Evolutionary conservation across 2,888 invertebrate genomes (phyloP), one percentile per base, ranked within the genome.

Genomic region (Torymus auratus): DNA sequence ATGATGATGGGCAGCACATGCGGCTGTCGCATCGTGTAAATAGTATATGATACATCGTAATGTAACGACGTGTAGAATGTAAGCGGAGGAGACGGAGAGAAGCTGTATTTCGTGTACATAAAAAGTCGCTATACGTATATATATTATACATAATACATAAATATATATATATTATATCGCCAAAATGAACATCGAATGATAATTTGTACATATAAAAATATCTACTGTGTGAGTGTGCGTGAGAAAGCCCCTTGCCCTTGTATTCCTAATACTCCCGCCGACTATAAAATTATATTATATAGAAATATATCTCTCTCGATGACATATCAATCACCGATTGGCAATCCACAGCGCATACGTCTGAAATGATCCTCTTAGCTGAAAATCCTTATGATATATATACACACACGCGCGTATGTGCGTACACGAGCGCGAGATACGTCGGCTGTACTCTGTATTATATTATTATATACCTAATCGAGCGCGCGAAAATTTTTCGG

Each of bases 61-160:
- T 78, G 72, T 78, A 72, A 62, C 28, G 65, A 67, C 41, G 41
- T 73, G 52, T 71, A 78, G 58, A 52, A 68, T n/a, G 3, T 73
- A 71, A 65, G 52, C 52, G 68, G 15, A 71, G 72, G 41, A 41
- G 41, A 41, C 17, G 41, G 58, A 68, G 74, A 68, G 65, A 64
- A 74, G 65, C 61, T 80, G 69, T 67, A 76, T 80, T 77, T 64
- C 72, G 76, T 80, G 80, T 80, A 80, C 61, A 80, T 15, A 70
- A 14, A 58, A 61, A 20, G 67, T 50, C 17, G 41, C 41, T 41
- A 41, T 41, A 41, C 41, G 7, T 41, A 41, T 41, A 41, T 41
- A 41, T 41, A 41, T 41, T 41, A 41, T 41, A 41, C 41, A 41
- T 41, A 41, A 41, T 41, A 41, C 41, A 41, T 41, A 41, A 41